Base-by-base conservation (phyloP, 2,888 invertebrate species). In the Macrosiphum euphorbiae region DNA sequence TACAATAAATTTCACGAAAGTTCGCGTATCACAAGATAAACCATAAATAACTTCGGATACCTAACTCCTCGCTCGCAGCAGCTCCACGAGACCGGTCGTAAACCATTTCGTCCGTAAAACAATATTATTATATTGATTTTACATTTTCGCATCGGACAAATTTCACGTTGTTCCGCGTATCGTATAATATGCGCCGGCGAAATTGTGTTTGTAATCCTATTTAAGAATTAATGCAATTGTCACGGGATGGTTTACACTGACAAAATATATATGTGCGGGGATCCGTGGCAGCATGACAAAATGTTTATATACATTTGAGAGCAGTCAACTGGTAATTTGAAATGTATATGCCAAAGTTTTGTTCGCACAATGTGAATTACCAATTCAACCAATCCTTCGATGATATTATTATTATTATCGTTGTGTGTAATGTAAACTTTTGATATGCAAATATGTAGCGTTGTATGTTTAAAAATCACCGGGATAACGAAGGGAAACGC, bases 401-500 rank as follows among this genome's bases (percentile, higher is more conserved):
- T 58, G 47, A 85, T 90, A 78, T 52, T 78, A 52, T 41, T 55
- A 55, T 58, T 58, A 88, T 88, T 90, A 67, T 67, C 24, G 24
- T 55, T 55, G 84, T 55, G 90, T 55, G 90, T 91, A 91, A 91
- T 55, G 84, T 86, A 86, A 91, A 91, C 85, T 91, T 91, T 91
- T 85, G 55, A 91, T 91, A 91, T 91, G 91, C 91, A 86, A 91
- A 91, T 91, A 91, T 86, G 47, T 55, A 16, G 41, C 16, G 28
- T 86, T n/a, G 91, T 58, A 24, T 91, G 44, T 47, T 91, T 91
- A 86, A 85, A 91, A 91, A 85, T 91, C 84, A 85, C 78, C 44
- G 41, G 67, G 28, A 84, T 84, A 90, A 88, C 91, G 52, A 84
- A 91, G 52, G 44, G 84, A 55, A 20, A 84, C 84, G 52, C 84